Percentiles rank a stretch among this genome's conserved stretches.
phyloP scores from a whole-genome alignment of 2,797 vertebrate species.

The Podargus strigoides region DNA sequence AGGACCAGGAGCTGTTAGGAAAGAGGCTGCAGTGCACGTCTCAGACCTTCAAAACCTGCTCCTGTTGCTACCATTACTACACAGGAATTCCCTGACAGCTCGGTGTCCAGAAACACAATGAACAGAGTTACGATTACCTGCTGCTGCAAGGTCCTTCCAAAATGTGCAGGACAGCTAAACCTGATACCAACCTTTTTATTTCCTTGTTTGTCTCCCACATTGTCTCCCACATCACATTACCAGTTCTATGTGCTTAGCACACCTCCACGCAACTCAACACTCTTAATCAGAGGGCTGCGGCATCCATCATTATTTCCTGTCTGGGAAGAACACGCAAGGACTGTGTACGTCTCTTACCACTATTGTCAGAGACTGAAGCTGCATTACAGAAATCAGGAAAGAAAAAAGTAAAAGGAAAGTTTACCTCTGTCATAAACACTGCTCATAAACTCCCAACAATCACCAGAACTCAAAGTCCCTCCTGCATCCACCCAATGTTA shows the following conservation, averaged over 20 bases:
- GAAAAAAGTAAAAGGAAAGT: neutral
- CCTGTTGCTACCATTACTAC: neutral
- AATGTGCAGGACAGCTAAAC: neutral
- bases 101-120: neutral
- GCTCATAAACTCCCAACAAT: neutral
- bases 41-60: neutral
- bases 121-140: neutral
- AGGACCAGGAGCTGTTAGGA: neutral
- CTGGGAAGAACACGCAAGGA: neutral
- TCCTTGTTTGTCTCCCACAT: neutral
- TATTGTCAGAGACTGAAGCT: neutral
- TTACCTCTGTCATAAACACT: neutral
- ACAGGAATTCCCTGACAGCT: neutral
- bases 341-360: fast-evolving
- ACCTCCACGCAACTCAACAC: neutral
- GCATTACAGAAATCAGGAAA: neutral
- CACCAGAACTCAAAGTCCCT: neutral
- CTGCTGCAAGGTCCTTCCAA: neutral
- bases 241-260: neutral
- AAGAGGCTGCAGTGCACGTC: neutral
- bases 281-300: neutral
- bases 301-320: neutral
- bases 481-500: neutral
- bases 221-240: neutral
- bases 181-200: neutral